Evolutionary conservation across 2,797 vertebrate genomes (phyloP), one percentile per base, ranked within the genome.

Genomic region (Trematomus bernacchii): DNA sequence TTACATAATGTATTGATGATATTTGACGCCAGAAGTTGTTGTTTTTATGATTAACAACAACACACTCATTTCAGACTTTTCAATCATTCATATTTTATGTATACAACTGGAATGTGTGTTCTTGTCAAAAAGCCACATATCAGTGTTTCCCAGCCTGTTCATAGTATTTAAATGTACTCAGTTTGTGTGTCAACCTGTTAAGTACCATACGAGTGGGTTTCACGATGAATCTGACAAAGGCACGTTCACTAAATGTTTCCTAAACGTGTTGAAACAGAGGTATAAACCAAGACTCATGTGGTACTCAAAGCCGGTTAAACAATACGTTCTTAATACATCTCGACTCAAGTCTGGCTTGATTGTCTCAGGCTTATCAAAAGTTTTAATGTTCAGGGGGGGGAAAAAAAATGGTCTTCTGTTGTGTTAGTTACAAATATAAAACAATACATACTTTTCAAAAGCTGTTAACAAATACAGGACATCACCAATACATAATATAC

Each of bases 351-450:
- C 60, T 50, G 61, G 48, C 21, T 66, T 0, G 42, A 85, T 33
- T 30, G 61, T 76, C 73, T 70, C 58, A 57, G 59, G 53, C 44
- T 75, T 66, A 16, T 62, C 48, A 65, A 70, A 51, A 54, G 15
- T 71, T 61, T 77, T 51, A 18, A 15, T 71, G 33, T 52, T 66
- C 15, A 3, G n/a, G 44, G n/a, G 44, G 60, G 3, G 23, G 23
- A 81, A 61, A 83, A 65, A 65, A 59, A 70, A 46, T 42, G 27
- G 61, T 72, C 73, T 74, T 84, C 70, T 77, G 30, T 79, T 66
- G 73, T 82, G 87, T 93, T 94, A 88, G 88, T 93, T 90, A 88
- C 68, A 93, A 89, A 87, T 85, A 91, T 79, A 74, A 93, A 91
- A 92, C 61, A 88, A 83, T 79, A 93, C 79, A 91, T 72, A 91